Base-by-base conservation (phyloP, 1,140 invertebrate genomes). In the Monomorium pharaonis region DNA sequence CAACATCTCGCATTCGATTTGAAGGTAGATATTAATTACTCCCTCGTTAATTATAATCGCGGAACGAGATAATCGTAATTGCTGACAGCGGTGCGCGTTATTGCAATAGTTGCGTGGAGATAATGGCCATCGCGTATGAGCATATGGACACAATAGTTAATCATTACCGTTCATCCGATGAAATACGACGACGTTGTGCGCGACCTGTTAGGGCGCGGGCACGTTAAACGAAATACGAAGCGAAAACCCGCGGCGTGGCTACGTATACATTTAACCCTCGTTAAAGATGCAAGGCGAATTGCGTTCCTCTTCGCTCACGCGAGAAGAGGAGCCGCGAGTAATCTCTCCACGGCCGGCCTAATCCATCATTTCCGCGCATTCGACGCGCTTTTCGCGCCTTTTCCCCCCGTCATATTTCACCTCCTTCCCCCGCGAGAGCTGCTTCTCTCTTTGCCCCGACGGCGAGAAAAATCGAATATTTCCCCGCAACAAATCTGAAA, bases 381-480 rank as follows among this genome's bases (percentile, higher is more conserved):
- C 78, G 78, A 72, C 67, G 78, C 51, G 18, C 33, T 33, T 16
- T 44, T 9, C 7, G 16, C 51, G 24, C 21, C 33, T 27, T 24
- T 24, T 58, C n/a, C n/a, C n/a, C n/a, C 18, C 18, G 42, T 83
- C 78, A 60, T 72, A 72, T 72, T 72, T 83, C 51, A 74, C 51
- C 65, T 14, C 3, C 12, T 14, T n/a, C n/a, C 6, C 30, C 27
- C 14, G 44, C 12, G 21, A 69, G 76, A 37, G 54, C 30, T 67
- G n/a, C n/a, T n/a, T n/a, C n/a, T 21, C 33, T 16, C 21, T 69
- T 42, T 65, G 27, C 37, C n/a, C n/a, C 51, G 21, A 56, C n/a
- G 67, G 42, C 78, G 78, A 58, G 51, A 58, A 74, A 83, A 83
- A 83, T 83, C 37, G 78, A 74, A 74, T 83, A 30, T 58, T 72